Evolutionary conservation across 2,113 vertebrate species (phyloP).

Genomic region (Percina caprodes): DNA sequence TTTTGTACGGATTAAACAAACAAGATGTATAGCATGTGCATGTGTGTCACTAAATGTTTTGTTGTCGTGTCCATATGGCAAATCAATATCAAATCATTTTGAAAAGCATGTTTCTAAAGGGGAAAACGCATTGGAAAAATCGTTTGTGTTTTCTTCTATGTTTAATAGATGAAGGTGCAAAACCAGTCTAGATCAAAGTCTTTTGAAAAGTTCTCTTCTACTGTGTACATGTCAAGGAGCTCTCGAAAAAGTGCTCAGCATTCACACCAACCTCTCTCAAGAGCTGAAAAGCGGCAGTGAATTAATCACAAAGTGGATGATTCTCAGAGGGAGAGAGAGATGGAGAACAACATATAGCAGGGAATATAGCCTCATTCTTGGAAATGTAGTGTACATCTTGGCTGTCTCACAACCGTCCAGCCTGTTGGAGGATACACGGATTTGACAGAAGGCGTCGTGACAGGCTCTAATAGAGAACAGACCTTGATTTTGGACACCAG

Average conservation of each 20-base stretch:
- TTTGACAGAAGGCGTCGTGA: slow-evolving; percentile 56
- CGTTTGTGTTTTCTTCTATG: too few relatives aligned
- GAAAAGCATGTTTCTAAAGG: neutral
- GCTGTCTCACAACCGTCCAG: slow-evolving; percentile 37
- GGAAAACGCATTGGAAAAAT: neutral
- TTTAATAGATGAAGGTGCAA: neutral
- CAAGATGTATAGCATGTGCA: neutral
- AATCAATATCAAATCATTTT: too few relatives aligned
- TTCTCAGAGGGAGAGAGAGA: slow-evolving; percentile 8
- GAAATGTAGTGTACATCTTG: slow-evolving; percentile 56
- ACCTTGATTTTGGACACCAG: slow-evolving; percentile 43
- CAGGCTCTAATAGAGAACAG: slow-evolving; percentile 64
- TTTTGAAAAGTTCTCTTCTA: slow-evolving; percentile 8
- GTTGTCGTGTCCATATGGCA: neutral
- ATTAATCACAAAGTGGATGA: slow-evolving; percentile 37
- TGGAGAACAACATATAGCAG: slow-evolving; percentile 38
- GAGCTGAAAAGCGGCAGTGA: slow-evolving; percentile 23
- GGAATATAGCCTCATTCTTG: slow-evolving; percentile 34
- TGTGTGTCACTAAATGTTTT: neutral
- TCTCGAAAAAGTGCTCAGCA: neutral
- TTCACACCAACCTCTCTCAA: slow-evolving; percentile 23
- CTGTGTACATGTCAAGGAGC: slow-evolving; percentile 20
- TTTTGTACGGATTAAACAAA: neutral
- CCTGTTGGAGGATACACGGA: slow-evolving; percentile 46
- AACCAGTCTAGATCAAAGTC: neutral